Base-by-base conservation (phyloP, 2,888 invertebrate genomes). In the Nycteola revayana region DNA sequence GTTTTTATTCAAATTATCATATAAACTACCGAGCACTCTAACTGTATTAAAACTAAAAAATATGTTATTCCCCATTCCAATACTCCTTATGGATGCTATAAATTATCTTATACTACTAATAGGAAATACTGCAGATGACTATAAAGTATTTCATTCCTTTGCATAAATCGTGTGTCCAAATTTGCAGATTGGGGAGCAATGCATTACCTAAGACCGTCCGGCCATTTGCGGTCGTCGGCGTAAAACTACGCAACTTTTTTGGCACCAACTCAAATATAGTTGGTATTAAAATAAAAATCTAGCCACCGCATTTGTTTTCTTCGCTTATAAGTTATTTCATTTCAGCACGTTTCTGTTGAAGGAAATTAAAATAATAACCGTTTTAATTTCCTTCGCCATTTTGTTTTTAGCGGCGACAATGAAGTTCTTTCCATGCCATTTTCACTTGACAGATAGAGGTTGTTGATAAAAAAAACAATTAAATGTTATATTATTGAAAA, bases 251-350 rank as follows among this genome's bases (percentile, higher is more conserved):
- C 33, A 65, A 69, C 49, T 65, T 68, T 66, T 59, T 61, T 76
- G 75, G 75, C 75, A 60, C 33, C 11, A 42, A 34, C 34, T 71
- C 73, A 70, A 66, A 60, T 54, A 53, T 55, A 47, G 46, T 42
- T 43, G 36, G 40, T 47, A 21, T 21, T 21, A 21, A n/a, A 21
- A 21, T 22, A 26, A 22, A 27, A 33, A n/a, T 4, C 10, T 5
- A 28, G 21, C 8, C 2, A 9, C 17, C 11, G 18, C 17, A 18
- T 32, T 11, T 36, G 14, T 35, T 51, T 36, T 34, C 33, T 38
- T 41, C 25, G 23, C 36, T 40, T 31, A 32, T 24, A 3, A 2
- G 5, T 33, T 32, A 33, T 35, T 28, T 21, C 21, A 9, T 35
- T 49, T 25, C 23, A 7, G 22, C 25, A 22, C 25, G 11, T 27